Evolutionary conservation across 2,888 invertebrate species (phyloP).

Genomic region (Pseudococcus viburni): DNA sequence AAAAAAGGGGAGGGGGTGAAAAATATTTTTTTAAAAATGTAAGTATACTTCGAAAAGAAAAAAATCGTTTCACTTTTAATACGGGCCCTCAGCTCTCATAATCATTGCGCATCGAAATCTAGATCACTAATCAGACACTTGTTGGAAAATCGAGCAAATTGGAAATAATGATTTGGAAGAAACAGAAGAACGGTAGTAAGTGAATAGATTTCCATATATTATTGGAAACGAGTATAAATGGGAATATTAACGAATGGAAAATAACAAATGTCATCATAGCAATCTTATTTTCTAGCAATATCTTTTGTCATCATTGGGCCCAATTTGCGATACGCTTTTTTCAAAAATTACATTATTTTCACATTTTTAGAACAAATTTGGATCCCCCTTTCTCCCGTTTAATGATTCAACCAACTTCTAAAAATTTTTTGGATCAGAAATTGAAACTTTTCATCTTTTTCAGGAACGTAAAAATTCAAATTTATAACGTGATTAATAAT

Average conservation of each 20-base stretch:
- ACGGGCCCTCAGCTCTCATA: conserved; percentile 51
- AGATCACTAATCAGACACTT: neutral
- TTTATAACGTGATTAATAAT: no score
- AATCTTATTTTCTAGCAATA: conserved; percentile 53
- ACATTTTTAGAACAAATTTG: no score
- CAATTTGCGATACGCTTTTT: neutral
- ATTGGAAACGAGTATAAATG: neutral
- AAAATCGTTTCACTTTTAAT: no score
- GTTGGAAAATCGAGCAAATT: neutral
- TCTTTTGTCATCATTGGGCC: conserved; percentile 33
- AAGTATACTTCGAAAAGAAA: no score
- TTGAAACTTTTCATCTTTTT: no score
- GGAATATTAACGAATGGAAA: neutral
- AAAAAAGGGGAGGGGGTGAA: no score
- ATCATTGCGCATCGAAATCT: conserved; percentile 50
- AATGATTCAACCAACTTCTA: no score
- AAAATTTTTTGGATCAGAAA: no score
- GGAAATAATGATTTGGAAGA: neutral
- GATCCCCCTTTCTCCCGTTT: no score
- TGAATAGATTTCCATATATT: neutral
- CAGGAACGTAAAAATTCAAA: no score
- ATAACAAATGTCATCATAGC: neutral
- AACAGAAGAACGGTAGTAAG: neutral
- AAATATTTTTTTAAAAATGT: no score
- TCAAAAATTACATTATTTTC: no score